Evolutionary conservation across 1,140 invertebrate species (phyloP), one percentile per base, ranked within the genome.

Genomic region (Palaemon carinicauda): DNA sequence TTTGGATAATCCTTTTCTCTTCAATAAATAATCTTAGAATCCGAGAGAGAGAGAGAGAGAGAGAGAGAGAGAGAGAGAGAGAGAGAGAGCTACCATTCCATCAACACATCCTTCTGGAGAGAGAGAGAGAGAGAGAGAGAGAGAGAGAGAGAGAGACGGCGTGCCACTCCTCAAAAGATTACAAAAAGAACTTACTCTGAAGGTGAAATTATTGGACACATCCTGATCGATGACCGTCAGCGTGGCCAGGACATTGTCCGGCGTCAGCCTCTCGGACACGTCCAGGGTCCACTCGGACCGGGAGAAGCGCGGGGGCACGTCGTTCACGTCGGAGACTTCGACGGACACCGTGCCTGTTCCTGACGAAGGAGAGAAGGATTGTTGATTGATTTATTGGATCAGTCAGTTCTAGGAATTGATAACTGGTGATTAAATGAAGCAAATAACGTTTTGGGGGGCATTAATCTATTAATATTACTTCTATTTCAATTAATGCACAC

Each of bases 151-250:
- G 52, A 56, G 10, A 14, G 9, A 52, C 15, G 9, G 12, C 3
- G 24, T 12, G 19, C 21, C 54, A 4, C 50, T n/a, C 77, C 4
- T 24, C 41, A n/a, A 5, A 80, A 5, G 51, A n/a, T 0, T 0
- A 73, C 12, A 71, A 53, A 9, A n/a, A 29, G 21, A 19, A 69
- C 82, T 88, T 31, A 89, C 88, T 84, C 91, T 91, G 84, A 91
- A 92, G 71, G 90, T 90, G 87, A 92, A 91, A 50, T 91, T 90
- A 80, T 92, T 92, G 12, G 91, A 90, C 84, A 91, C 90, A 86
- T 92, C 91, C 24, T 89, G 90, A 87, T 92, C 91, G 65, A 90
- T 90, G 21, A 92, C 91, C 29, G 91, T 90, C 12, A 92, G 87
- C 17, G 91, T 91, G 21, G 91, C 90, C 19, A 89, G 88, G 51